Conservation (phyloP, 2,888 invertebrate species). For the Aleiodes leptofemur region DNA sequence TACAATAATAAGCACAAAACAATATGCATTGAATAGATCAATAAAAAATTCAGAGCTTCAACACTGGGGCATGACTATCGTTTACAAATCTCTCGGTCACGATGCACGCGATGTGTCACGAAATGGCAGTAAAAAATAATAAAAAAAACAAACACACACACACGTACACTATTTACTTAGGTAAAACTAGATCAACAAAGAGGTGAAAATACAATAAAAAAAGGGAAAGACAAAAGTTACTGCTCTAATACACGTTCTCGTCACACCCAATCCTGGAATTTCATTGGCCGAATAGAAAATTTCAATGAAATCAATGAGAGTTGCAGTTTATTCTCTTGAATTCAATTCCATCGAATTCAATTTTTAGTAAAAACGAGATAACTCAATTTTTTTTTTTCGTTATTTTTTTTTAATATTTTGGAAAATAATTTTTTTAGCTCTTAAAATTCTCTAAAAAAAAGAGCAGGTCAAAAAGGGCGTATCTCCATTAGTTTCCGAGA, state of each 20-base stretch:
- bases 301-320: slow-evolving; percentile 44
- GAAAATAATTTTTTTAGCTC: too few species aligned
- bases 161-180: slow-evolving; percentile 10
- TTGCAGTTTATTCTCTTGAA: slow-evolving; percentile 34
- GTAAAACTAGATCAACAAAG: slow-evolving; percentile 27
- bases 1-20: background rate
- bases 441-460: too few species aligned
- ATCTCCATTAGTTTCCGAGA: too few species aligned
- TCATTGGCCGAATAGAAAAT: slow-evolving; percentile 41
- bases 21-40: slow-evolving; percentile 29
- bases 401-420: too few species aligned
- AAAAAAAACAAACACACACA: background rate
- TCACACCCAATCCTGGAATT: slow-evolving; percentile 46
- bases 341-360: too few species aligned
- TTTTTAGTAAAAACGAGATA: too few species aligned
- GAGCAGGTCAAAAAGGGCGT: too few species aligned
- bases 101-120: slow-evolving; percentile 44
- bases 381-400: too few species aligned
- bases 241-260: slow-evolving; percentile 10
- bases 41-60: slow-evolving; percentile 37
- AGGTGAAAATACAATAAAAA: slow-evolving; percentile 7
- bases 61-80: slow-evolving; percentile 15
- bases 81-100: slow-evolving; percentile 37
- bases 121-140: slow-evolving; percentile 18
- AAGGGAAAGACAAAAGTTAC: slow-evolving; percentile 15